These are phyloP conservation scores for Rhynchotus rufescens DNA, from an alignment of 2,797 vertebrate genomes.

Conservation along the genomic window DNA sequence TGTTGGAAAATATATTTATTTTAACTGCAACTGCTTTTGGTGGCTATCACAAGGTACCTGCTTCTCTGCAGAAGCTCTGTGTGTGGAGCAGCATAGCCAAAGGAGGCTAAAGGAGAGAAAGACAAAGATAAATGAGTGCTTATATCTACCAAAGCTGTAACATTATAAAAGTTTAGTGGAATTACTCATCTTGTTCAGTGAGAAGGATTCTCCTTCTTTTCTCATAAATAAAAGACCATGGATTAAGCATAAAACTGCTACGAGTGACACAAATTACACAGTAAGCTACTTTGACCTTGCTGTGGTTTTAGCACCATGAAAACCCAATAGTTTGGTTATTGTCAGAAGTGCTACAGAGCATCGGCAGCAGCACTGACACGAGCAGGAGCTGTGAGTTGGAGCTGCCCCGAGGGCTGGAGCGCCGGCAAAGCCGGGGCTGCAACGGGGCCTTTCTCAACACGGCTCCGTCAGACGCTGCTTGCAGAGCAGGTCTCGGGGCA, in stretches of 20 bases:
- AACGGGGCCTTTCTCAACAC: neutral
- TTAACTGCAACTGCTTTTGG: neutral
- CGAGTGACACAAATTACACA: neutral
- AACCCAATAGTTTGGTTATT: neutral
- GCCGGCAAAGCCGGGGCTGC: neutral
- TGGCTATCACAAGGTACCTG: neutral
- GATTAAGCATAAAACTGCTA: neutral
- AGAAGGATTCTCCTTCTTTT: neutral
- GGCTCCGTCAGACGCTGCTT: neutral
- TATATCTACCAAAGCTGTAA: neutral
- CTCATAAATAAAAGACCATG: neutral
- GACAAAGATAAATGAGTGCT: neutral
- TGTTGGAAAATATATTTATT: neutral
- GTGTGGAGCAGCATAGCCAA: neutral
- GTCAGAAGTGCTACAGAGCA: neutral
- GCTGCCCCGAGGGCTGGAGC: neutral
- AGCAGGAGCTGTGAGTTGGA: neutral
- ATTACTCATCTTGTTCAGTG: neutral
- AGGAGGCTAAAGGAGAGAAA: neutral
- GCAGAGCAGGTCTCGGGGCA: fast-evolving
- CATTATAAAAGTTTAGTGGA: neutral
- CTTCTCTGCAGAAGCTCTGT: neutral
- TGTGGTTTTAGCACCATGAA: neutral
- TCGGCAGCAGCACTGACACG: neutral
- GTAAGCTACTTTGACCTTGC: neutral